Evolutionary conservation across 1,140 invertebrate species (phyloP), one percentile per base, ranked within the genome.

Genomic region (Calliphora vicina): DNA sequence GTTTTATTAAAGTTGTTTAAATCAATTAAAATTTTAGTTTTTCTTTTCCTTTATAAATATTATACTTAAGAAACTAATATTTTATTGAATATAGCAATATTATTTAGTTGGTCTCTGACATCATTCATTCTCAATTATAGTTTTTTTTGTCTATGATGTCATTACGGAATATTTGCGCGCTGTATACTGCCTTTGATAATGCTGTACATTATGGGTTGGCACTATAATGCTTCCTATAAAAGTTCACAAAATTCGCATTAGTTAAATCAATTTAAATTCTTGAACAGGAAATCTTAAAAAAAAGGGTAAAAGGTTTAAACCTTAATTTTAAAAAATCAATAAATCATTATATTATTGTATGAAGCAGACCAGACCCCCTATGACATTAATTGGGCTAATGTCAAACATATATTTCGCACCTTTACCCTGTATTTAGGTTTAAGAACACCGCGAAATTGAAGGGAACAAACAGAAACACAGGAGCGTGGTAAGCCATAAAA

Each of bases 131-230:
- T 67, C 23, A 61, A 23, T 10, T 6, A 23, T 23, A 23, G 20
- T n/a, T 50, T 45, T n/a, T 50, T 45, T 25, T 13, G 26, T 81
- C 83, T 84, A 90, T 83, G 88, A 88, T 83, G 87, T 89, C 82
- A 89, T 86, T 71, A 90, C 89, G 81, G 89, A 89, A 85, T 90
- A 90, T 87, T 90, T 90, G 84, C 89, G 87, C 78, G 88, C 85
- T 71, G 87, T 86, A 86, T 86, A 90, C 84, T 90, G 89, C 84
- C 89, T 88, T 85, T 90, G 89, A 89, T 90, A 90, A 85, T 90
- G 88, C 72, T 90, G 89, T 80, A 90, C 87, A 85, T 89, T 90
- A 85, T 90, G 88, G 83, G 86, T 86, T 85, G 89, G 89, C 84
- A 90, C 82, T 86, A 90, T 78, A 87, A 90, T 86, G 85, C 86